Percentiles rank a stretch among this genome's conserved stretches.
Conservation (phyloP, 2,797 vertebrate genomes). For the Kryptolebias ocellatus region DNA sequence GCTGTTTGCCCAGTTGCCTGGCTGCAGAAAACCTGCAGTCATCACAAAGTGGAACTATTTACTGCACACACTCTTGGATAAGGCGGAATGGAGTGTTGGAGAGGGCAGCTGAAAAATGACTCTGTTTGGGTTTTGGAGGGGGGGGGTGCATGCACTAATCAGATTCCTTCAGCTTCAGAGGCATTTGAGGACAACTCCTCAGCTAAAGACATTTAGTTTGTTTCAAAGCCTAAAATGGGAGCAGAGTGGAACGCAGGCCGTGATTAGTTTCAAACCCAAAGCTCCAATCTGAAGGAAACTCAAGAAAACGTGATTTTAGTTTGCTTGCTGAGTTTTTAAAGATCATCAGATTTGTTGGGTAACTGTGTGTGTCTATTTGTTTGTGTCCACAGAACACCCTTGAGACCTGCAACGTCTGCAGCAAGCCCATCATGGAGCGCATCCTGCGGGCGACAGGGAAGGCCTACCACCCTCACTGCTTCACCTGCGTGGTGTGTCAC, state of each 20-base stretch:
- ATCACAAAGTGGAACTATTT: conserved; percentile 85
- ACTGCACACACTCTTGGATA: conserved; percentile 71
- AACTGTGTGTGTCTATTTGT: conserved; percentile 37
- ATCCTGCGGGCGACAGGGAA: conserved; percentile 96
- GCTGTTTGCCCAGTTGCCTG: conserved; percentile 74
- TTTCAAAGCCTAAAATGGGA: conserved; percentile 24
- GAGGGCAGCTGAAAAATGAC: conserved; percentile 74
- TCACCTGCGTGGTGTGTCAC: conserved; percentile 96
- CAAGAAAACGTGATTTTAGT: conserved; percentile 14
- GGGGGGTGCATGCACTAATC: conserved; percentile 64
- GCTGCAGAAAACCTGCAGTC: conserved; percentile 80
- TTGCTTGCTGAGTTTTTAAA: conserved; percentile 22
- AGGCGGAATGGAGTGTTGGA: conserved; percentile 60
- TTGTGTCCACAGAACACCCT: conserved; percentile 88
- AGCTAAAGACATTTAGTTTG: conserved; percentile 54
- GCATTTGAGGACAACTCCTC: conserved; percentile 62
- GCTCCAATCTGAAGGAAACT: neutral
- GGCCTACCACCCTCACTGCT: conserved; percentile 98
- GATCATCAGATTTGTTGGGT: conserved; percentile 42
- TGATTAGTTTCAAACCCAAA: conserved; percentile 11
- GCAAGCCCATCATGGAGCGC: conserved; percentile 97
- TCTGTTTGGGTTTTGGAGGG: conserved; percentile 76
- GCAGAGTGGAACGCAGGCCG: conserved; percentile 15
- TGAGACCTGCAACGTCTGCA: conserved; percentile 94
- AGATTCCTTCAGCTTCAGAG: conserved; percentile 69